Conservation (phyloP, 1,140 invertebrate species). For the Druon quercuslanigerum region DNA sequence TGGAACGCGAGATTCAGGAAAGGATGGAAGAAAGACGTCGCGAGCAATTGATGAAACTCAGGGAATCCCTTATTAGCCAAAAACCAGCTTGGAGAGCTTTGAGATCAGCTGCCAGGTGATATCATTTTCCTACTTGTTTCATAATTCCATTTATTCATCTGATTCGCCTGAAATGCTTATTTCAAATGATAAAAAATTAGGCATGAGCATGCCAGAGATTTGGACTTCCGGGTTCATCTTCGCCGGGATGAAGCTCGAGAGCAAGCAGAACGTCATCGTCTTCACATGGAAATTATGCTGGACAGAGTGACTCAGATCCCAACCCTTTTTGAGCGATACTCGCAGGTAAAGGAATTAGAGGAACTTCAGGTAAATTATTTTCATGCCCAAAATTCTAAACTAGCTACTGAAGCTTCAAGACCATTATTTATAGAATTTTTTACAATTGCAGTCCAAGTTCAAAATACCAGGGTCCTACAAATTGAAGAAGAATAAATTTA, state of each 20-base stretch:
- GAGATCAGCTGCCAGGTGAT: slow-evolving; percentile 74
- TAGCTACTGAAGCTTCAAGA: slow-evolving; percentile 25
- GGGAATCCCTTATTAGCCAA: slow-evolving; percentile 78
- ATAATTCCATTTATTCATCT: neutral
- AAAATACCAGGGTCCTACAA: slow-evolving; percentile 44
- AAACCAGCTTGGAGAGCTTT: slow-evolving; percentile 83
- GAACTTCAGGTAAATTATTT: slow-evolving; percentile 16
- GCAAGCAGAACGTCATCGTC: slow-evolving; percentile 79
- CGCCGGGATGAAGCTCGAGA: slow-evolving; percentile 81
- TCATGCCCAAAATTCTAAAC: neutral
- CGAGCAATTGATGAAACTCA: slow-evolving; percentile 76
- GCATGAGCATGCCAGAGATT: slow-evolving; percentile 79
- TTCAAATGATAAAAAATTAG: slow-evolving; percentile 62
- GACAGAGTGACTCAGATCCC: slow-evolving; percentile 82
- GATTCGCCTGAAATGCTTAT: neutral
- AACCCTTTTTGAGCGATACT: slow-evolving; percentile 82
- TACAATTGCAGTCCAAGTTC: slow-evolving; percentile 49
- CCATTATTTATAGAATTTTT: slow-evolving; percentile 62
- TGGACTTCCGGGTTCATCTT: slow-evolving; percentile 80
- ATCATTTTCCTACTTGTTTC: slow-evolving; percentile 12
- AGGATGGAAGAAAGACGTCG: slow-evolving; percentile 78
- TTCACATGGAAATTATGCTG: slow-evolving; percentile 84
- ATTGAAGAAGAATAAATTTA: slow-evolving; percentile 47
- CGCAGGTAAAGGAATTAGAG: slow-evolving; percentile 74
- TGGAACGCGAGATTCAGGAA: slow-evolving; percentile 80